phyloP scores from a whole-genome alignment of 23 tunicate genomes.

The Phallusia fumigata region DNA sequence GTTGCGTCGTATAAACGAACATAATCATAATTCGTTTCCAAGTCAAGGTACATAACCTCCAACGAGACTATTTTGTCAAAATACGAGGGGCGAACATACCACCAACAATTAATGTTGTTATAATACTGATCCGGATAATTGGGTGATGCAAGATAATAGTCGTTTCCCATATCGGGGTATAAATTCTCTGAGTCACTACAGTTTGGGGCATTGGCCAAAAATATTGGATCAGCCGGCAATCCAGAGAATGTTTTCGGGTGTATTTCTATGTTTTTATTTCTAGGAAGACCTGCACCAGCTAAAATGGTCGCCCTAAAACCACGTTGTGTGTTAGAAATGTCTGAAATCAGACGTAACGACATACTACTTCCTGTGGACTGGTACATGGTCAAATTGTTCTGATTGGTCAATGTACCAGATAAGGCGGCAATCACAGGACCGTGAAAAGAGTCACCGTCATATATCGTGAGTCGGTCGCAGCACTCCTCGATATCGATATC shows the following conservation, averaged over 20 bases:
- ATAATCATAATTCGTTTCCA: background rate
- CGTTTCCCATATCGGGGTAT: background rate
- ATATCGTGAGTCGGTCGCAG: conserved; percentile 13
- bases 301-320: background rate
- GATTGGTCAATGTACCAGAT: background rate
- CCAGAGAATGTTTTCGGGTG: background rate
- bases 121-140: background rate
- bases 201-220: background rate
- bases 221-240: background rate
- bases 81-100: background rate
- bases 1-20: background rate
- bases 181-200: background rate
- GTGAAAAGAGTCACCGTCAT: background rate
- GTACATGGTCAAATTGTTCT: background rate
- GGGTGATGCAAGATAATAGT: background rate
- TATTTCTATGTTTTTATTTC: too few species aligned
- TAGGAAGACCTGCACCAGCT: background rate
- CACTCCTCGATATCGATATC: conserved; percentile 23
- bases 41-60: background rate
- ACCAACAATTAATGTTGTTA: background rate
- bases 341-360: background rate
- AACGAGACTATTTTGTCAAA: background rate
- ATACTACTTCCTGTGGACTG: background rate
- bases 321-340: background rate
- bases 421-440: background rate